Evolutionary conservation across 2,888 invertebrate genomes (phyloP).

Genomic region (Drosophila greeni): DNA sequence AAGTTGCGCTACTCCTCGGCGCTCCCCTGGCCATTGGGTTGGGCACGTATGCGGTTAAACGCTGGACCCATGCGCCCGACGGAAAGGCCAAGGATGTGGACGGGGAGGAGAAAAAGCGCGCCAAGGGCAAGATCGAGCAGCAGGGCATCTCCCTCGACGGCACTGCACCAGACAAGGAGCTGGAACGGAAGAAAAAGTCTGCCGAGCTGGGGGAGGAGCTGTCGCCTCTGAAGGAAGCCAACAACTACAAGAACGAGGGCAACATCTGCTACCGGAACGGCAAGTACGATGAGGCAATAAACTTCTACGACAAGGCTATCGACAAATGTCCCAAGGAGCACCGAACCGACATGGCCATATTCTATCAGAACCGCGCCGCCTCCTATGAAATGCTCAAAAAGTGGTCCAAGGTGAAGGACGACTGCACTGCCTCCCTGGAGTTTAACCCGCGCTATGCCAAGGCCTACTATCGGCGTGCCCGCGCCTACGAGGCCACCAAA

Average conservation of each 20-base stretch:
- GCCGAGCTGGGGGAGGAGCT: constrained; percentile 72
- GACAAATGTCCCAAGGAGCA: constrained; percentile 89
- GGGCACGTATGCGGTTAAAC: constrained; percentile 82
- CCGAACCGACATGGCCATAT: constrained; percentile 88
- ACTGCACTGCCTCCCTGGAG: constrained; percentile 91
- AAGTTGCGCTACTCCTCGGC: constrained; percentile 90
- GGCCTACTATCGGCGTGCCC: constrained; percentile 90
- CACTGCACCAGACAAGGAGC: constrained; percentile 78
- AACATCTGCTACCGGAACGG: constrained; percentile 91
- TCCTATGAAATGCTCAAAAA: constrained; percentile 94
- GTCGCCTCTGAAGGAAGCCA: constrained; percentile 86
- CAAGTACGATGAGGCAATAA: constrained; percentile 94
- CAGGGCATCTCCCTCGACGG: constrained; percentile 81
- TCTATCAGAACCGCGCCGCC: constrained; percentile 97
- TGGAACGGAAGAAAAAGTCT: constrained; percentile 78
- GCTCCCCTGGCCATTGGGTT: constrained; percentile 90
- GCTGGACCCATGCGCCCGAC: constrained; percentile 12
- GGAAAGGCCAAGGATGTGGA: constrained; percentile 6
- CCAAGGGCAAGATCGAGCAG: constrained; percentile 74
- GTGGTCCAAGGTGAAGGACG: constrained; percentile 90
- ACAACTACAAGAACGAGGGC: constrained; percentile 91
- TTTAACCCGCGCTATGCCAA: constrained; percentile 92
- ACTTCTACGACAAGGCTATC: constrained; percentile 94
- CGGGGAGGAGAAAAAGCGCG: constrained; percentile 24
- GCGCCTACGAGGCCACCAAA: constrained; percentile 88